Percentiles rank a stretch among this genome's conserved stretches.
These are phyloP conservation scores for Melanostoma scalare DNA, from an alignment of 2,888 invertebrate species.

Conservation along the genomic window DNA sequence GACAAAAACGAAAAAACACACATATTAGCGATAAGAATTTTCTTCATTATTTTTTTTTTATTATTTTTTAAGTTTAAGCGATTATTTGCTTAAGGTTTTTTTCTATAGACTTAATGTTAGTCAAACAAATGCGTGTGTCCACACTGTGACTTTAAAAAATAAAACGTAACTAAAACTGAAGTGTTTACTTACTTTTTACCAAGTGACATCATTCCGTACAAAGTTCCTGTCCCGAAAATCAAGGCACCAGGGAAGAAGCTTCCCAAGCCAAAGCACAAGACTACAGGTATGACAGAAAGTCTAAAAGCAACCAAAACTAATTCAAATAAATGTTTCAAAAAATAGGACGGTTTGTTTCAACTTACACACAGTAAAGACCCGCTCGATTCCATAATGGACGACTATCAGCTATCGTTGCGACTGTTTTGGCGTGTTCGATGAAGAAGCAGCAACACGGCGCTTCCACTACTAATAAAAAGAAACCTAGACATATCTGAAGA, in stretches of 20 bases:
- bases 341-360: constrained; percentile 74
- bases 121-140: constrained; percentile 60
- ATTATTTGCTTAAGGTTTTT: constrained; percentile 38
- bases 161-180: background rate
- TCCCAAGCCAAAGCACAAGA: constrained; percentile 88
- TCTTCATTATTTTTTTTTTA: constrained; percentile 46
- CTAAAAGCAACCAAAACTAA: constrained; percentile 82
- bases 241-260: constrained; percentile 94
- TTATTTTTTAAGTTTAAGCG: constrained; percentile 37
- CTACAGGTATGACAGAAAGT: constrained; percentile 90
- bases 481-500: constrained; percentile 94
- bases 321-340: background rate
- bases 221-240: constrained; percentile 93
- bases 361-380: constrained; percentile 92
- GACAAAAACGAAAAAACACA: constrained; percentile 73
- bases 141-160: constrained; percentile 25
- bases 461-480: constrained; percentile 93
- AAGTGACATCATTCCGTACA: constrained; percentile 97
- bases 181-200: constrained; percentile 93
- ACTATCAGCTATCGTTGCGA: constrained; percentile 91
- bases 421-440: constrained; percentile 94
- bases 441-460: constrained; percentile 99
- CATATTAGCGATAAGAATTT: constrained; percentile 68
- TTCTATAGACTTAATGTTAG: constrained; percentile 43
- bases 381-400: constrained; percentile 96